phyloP scores from a whole-genome alignment of 1,140 invertebrate species.

The Drosophila suzukii region DNA sequence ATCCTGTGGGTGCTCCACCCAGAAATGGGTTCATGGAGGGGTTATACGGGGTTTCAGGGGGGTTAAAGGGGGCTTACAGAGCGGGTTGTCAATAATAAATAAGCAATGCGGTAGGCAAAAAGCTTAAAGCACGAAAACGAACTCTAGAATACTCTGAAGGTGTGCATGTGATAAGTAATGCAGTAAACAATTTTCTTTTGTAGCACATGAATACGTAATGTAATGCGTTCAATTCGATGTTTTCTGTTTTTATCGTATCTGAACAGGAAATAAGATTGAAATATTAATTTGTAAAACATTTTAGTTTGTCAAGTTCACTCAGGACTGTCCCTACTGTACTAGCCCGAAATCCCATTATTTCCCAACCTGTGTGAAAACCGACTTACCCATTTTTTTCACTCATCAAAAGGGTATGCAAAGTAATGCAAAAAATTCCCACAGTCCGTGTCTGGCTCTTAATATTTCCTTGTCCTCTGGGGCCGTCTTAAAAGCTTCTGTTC shows the following conservation, averaged over 20 bases:
- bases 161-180: too few species aligned
- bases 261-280: too few species aligned
- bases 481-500: constrained; percentile 59
- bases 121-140: background rate
- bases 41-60: background rate
- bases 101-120: constrained; percentile 55
- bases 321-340: background rate
- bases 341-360: background rate
- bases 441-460: constrained; percentile 7
- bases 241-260: too few species aligned
- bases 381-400: background rate
- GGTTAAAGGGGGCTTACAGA: background rate
- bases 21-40: background rate
- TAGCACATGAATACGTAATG: too few species aligned
- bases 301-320: background rate
- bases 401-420: constrained; percentile 22
- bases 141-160: background rate
- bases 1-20: constrained; percentile 40
- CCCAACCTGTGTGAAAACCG: background rate
- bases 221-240: too few species aligned
- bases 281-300: too few species aligned
- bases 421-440: constrained; percentile 8
- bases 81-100: constrained; percentile 70
- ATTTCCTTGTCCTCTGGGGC: constrained; percentile 38
- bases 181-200: too few species aligned